These are phyloP conservation scores for Tetheella fluctuosa DNA, from an alignment of 2,888 invertebrate genomes.

Conservation along the genomic window DNA sequence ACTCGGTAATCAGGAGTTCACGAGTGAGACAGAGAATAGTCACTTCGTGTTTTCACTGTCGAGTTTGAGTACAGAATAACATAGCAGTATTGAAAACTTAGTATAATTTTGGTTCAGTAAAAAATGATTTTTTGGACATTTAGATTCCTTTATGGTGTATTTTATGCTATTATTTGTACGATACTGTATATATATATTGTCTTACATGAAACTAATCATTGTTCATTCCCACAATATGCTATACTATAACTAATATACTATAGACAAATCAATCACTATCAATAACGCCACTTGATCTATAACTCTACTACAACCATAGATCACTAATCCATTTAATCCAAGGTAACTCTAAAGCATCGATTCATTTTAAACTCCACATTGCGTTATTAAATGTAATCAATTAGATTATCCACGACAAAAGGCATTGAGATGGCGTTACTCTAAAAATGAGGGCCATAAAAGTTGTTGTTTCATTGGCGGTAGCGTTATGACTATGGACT, in stretches of 20 bases:
- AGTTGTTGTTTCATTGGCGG: neutral
- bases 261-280: neutral
- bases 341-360: neutral
- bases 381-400: slow-evolving; percentile 6
- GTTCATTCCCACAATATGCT: neutral
- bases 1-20: too few relatives aligned
- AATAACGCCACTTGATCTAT: neutral
- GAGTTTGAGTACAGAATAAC: too few relatives aligned
- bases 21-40: too few relatives aligned
- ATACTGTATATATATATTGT: neutral
- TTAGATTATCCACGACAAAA: slow-evolving; percentile 6
- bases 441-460: neutral
- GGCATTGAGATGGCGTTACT: neutral
- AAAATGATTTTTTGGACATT: too few relatives aligned
- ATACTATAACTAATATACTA: neutral
- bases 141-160: too few relatives aligned
- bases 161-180: too few relatives aligned
- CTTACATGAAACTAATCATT: neutral
- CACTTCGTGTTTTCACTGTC: too few relatives aligned
- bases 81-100: too few relatives aligned
- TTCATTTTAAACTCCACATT: neutral
- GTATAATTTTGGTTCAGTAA: too few relatives aligned
- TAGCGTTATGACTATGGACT: neutral
- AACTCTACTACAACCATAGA: neutral
- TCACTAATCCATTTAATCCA: slow-evolving; percentile 11